Base-by-base conservation (phyloP, 2,888 invertebrate genomes). In the Rhimphoctona megacephalus region DNA sequence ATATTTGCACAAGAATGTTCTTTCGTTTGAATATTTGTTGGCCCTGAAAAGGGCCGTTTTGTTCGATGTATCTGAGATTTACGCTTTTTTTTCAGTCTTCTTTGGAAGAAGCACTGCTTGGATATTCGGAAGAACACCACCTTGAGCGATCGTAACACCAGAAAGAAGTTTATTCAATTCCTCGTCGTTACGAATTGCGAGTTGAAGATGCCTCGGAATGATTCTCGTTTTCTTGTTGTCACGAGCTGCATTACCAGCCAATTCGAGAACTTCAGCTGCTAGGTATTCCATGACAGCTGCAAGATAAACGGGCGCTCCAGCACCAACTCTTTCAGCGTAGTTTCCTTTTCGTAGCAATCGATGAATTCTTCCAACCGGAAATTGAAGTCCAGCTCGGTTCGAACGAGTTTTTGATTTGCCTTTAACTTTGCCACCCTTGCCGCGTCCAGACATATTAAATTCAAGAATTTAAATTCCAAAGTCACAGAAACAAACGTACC, bases 51-150 rank as follows among this genome's bases (percentile, higher is more conserved):
- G 87, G 84, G 88, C 89, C 88, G 86, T 57, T 87, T 81, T 83
- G 74, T 89, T n/a, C 49, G 33, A 19, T 39, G 19, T 14, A 43
- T 36, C 19, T 8, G 54, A 19, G 83, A 79, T 69, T 87, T 84
- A 72, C 33, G 84, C 46, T 73, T 89, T 90, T 77, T 92, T 92
- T 88, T 92, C 94, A 0, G 97, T 96, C 94, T 97, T 96, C 95
- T 97, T 97, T 72, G 97, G 97, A 78, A 98, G 92, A 2, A 97
- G 95, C 22, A 96, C 96, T 7, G 97, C 96, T 91, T 97, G 96
- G 89, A 97, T 97, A 92, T 97, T 96, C 0, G 98, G 97, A 91
- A 98, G 94, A 0, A 98, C 98, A 90, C 98, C 98, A 86, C 98
- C 98, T 93, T 98, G 97, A 30, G 97, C 96, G 91, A 98, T 97